These are phyloP conservation scores for Rotaria macrura DNA, from an alignment of 2,888 invertebrate genomes.

Conservation along the genomic window DNA sequence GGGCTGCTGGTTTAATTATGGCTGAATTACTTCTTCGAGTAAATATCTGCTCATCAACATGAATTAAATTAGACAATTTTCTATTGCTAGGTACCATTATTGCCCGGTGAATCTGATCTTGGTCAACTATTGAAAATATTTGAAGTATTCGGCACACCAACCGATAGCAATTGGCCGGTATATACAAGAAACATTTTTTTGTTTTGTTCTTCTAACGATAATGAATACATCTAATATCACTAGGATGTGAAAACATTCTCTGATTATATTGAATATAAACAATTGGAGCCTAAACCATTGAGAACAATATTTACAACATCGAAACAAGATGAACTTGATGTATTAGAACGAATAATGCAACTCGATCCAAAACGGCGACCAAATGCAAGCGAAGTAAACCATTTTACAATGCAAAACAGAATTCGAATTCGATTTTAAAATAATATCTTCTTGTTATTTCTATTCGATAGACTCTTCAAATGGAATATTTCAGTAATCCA, in stretches of 20 bases:
- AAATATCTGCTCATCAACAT: not conserved
- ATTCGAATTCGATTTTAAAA: not conserved
- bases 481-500: constrained; percentile 80
- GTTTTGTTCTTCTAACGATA: not conserved
- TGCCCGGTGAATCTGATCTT: constrained; percentile 90
- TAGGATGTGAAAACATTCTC: constrained; percentile 56
- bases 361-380: constrained; percentile 72
- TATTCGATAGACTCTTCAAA: constrained; percentile 60
- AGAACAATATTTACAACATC: constrained; percentile 90
- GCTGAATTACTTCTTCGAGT: constrained; percentile 66
- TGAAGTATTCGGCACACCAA: constrained; percentile 75
- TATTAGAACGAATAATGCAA: constrained; percentile 66
- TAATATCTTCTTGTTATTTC: constrained; percentile 26
- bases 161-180: constrained; percentile 79
- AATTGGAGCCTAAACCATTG: constrained; percentile 69
- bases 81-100: constrained; percentile 62
- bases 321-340: constrained; percentile 71
- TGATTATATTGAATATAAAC: constrained; percentile 83
- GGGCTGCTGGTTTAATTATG: constrained; percentile 95
- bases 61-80: not conserved
- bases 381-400: constrained; percentile 60
- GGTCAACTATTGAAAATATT: constrained; percentile 91
- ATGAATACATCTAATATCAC: not conserved
- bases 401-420: not conserved
- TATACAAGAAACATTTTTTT: constrained; percentile 38